Evolutionary conservation across 2,113 vertebrate genomes (phyloP).

Genomic region (Proterorhinus semilunaris): DNA sequence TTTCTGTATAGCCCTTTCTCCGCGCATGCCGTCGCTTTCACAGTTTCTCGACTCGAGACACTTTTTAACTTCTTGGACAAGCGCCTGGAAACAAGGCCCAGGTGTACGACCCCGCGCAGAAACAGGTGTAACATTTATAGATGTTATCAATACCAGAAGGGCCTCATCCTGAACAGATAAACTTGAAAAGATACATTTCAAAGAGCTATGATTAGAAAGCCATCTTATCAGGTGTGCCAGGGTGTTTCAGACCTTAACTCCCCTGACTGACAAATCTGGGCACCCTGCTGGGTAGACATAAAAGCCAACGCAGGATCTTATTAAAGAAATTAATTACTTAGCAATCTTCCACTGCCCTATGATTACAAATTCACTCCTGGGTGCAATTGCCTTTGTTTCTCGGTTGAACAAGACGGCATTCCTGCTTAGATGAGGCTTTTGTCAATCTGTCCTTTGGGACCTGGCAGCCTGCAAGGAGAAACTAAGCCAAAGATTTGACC

Average conservation of each 20-base stretch:
- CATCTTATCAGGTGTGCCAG: constrained; percentile 16
- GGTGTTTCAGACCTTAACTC: constrained; percentile 28
- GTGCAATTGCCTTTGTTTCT: constrained; percentile 51
- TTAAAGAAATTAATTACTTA: constrained; percentile 59
- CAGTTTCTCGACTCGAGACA: constrained; percentile 44
- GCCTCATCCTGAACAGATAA: not conserved
- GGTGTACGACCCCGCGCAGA: constrained; percentile 10
- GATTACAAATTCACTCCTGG: constrained; percentile 51
- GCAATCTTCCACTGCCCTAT: constrained; percentile 35
- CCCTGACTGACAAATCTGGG: constrained; percentile 42
- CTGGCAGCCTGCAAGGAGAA: constrained; percentile 6
- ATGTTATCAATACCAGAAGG: not conserved
- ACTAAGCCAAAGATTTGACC: constrained; percentile 18
- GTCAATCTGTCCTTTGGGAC: constrained; percentile 16
- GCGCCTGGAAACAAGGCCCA: constrained; percentile 29
- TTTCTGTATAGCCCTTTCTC: constrained; percentile 45
- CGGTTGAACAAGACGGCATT: constrained; percentile 43
- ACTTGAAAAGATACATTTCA: constrained; percentile 4
- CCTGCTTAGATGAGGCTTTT: constrained; percentile 49
- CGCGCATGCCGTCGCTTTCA: constrained; percentile 60
- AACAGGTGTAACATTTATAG: constrained; percentile 21
- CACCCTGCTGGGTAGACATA: constrained; percentile 42
- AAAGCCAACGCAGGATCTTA: constrained; percentile 42
- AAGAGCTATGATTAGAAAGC: constrained; percentile 8
- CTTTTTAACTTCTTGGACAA: constrained; percentile 20